Conservation (phyloP, 2,113 vertebrate species). For the Nesoenas mayeri region DNA sequence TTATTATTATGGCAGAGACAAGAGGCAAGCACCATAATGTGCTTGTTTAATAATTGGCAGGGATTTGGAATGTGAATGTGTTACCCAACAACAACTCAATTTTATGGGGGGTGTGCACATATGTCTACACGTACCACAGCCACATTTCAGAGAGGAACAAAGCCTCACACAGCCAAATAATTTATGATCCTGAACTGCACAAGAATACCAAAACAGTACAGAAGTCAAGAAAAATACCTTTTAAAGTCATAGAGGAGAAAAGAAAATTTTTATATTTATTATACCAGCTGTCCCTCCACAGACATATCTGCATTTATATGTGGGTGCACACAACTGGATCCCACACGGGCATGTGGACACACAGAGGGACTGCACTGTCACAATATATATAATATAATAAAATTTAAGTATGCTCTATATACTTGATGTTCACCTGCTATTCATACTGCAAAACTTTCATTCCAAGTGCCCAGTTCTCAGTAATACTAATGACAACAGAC, state of each 20-base stretch:
- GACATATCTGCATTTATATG: neutral
- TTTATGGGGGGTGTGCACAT: neutral
- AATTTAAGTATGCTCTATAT: neutral
- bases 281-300: accelerated
- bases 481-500: accelerated
- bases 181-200: neutral
- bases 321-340: neutral
- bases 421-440: neutral
- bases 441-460: neutral
- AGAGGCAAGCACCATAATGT: neutral
- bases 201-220: neutral
- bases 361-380: neutral
- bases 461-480: accelerated
- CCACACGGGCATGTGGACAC: accelerated
- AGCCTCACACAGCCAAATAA: neutral
- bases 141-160: neutral
- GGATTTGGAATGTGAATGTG: neutral
- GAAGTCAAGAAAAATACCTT: neutral
- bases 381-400: neutral
- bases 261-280: accelerated
- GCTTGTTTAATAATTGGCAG: constrained; percentile 36
- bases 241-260: neutral
- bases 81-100: constrained; percentile 4
- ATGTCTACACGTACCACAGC: neutral
- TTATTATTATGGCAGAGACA: constrained; percentile 27